Evolutionary conservation across 2,888 invertebrate species (phyloP), one percentile per base, ranked within the genome.

Genomic region (Zootermopsis nevadensis): DNA sequence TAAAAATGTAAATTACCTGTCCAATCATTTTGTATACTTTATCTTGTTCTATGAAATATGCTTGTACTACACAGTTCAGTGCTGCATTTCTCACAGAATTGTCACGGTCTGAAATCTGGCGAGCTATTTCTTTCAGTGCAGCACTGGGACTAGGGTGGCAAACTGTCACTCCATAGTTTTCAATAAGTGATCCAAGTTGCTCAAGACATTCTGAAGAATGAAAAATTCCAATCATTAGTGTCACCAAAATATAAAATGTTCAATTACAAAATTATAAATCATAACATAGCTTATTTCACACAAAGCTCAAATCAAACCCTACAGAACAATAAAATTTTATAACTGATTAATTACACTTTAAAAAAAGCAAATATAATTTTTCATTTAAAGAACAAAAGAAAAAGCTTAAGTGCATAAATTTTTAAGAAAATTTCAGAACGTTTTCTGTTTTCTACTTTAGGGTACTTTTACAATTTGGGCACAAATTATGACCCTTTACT

Each of bases 11-110:
- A 87, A 89, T 88, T 87, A 97, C 95, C 91, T 96, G 95, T 85
- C 98, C 98, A 86, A 98, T 94, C 90, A 96, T 93, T 91, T 98
- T 98, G 90, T 95, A 97, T 0, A 99, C 92, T 89, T 93, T 94
- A 87, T 99, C 99, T 0, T 98, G 98, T 85, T 97, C 95, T 53
- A 97, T 91, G 89, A 95, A 95, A 90, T 97, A 98, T 0, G 96
- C 98, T 86, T 95, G 94, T 0, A 98, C 96, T 82, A 98, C 94
- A 87, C 97, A 96, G 91, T 99, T 99, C 80, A 99, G 92, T 0
- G 99, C 98, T 0, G 98, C 98, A 88, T 97, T 98, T 77, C 99
- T 93, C 69, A 99, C 99, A 2, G 96, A 94, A 90, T 98, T 98
- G 89, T 99, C 99, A 38, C 98, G 91, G 90, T 99, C 99, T 0